Conservation (phyloP, 2,797 vertebrate genomes). For the Coreius guichenoti region DNA sequence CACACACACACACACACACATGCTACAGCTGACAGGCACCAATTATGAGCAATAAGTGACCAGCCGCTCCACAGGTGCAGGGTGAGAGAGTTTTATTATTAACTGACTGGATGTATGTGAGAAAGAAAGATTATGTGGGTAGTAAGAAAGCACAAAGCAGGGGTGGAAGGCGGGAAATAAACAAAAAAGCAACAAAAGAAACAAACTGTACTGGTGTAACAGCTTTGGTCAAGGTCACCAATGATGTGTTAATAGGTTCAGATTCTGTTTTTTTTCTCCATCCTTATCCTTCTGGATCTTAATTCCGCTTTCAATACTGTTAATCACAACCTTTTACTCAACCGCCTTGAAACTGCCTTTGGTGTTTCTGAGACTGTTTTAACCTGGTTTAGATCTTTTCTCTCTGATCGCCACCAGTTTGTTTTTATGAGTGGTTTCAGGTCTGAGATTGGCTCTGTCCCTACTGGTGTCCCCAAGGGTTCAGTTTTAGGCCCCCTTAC, state of each 20-base stretch:
- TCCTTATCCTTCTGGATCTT: neutral
- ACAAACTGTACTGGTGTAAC: neutral
- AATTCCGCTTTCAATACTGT: neutral
- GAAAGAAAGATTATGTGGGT: neutral
- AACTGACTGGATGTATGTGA: neutral
- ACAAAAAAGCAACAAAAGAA: neutral
- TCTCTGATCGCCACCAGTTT: neutral
- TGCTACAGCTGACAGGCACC: constrained; percentile 76
- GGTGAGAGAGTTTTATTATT: neutral
- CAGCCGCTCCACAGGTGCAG: constrained; percentile 7
- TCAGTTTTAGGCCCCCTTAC: neutral
- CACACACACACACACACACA: constrained; percentile 12
- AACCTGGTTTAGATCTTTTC: neutral
- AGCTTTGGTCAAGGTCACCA: neutral
- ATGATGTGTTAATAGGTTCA: neutral
- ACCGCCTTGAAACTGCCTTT: neutral
- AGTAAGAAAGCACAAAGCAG: neutral
- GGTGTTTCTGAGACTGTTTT: neutral
- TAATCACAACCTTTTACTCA: neutral
- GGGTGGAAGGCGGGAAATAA: neutral
- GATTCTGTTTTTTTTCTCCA: neutral
- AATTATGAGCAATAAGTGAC: constrained; percentile 77
- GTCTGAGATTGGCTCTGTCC: neutral
- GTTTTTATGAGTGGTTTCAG: neutral
- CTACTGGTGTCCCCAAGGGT: neutral